Evolutionary conservation across 1,140 invertebrate species (phyloP), one percentile per base, ranked within the genome.

Genomic region (Theocolax elegans): DNA sequence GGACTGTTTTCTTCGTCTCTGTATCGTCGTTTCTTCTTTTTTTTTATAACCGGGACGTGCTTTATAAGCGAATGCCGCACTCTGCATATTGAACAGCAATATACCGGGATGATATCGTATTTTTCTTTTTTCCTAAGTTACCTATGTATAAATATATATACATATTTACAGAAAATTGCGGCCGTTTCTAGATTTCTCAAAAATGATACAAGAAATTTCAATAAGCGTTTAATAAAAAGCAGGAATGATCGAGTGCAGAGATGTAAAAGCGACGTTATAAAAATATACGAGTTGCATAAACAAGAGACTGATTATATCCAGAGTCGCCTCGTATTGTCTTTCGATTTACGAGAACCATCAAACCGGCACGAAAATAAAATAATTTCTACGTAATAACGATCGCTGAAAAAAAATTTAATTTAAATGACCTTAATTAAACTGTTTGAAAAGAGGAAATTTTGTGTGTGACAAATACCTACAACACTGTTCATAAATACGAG

Each of bases 21-120:
- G 10, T 35, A 10, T 35, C 4, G 4, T 44, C 27, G 9, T 44
- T 42, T 13, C 25, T 6, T 21, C 13, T 17, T 48, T 31, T 49
- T 51, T 58, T 48, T 64, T 70, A 64, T 44, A 70, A 19, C 15
- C 40, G 21, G 25, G 49, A 69, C 40, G 46, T 62, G 49, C 40
- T 69, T 48, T 63, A 42, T 56, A 35, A n/a, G 27, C 58, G 19
- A 42, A 70, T 63, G 51, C 38, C 59, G 49, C 42, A 35, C 29
- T 64, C 40, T 64, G 51, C 67, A 58, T 58, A 70, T 64, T 64
- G 51, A 70, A 58, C 29, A 58, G 58, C 46, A 44, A n/a, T n/a
- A n/a, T n/a, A 64, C 59, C 15, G 40, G 60, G 54, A 51, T 4
- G 46, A 46, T 31, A 46, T 69, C 17, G 44, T 15, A 53, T 38